These are phyloP conservation scores for Ormia ochracea DNA, from an alignment of 2,888 invertebrate genomes.

Conservation along the genomic window DNA sequence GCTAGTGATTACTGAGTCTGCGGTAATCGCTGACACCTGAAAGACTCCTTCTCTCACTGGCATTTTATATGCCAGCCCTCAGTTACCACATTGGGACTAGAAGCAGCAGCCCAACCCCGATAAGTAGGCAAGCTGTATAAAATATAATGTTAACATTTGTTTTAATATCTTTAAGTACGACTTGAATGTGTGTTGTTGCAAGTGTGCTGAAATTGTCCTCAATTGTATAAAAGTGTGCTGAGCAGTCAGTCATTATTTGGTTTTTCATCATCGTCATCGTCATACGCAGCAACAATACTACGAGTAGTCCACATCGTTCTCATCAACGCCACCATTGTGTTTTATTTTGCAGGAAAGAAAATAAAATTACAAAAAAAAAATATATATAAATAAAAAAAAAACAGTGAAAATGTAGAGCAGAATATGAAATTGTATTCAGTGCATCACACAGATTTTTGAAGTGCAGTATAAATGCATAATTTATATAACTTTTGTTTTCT, in stretches of 20 bases:
- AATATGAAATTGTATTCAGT: constrained; percentile 38
- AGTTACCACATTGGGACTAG: neutral
- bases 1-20: too few relatives aligned
- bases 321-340: constrained; percentile 43
- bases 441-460: constrained; percentile 39
- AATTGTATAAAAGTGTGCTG: constrained; percentile 42
- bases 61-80: neutral
- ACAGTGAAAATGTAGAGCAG: constrained; percentile 44
- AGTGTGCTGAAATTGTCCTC: constrained; percentile 55
- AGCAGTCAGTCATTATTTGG: constrained; percentile 26
- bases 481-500: constrained; percentile 60
- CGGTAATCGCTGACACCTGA: too few relatives aligned
- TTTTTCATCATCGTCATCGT: constrained; percentile 17
- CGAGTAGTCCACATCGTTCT: constrained; percentile 35
- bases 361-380: too few relatives aligned
- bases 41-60: too few relatives aligned
- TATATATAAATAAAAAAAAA: neutral
- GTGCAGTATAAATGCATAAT: constrained; percentile 61
- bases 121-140: constrained; percentile 11
- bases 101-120: constrained; percentile 17
- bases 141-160: constrained; percentile 58
- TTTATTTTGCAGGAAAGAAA: constrained; percentile 5
- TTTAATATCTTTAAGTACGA: constrained; percentile 39
- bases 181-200: constrained; percentile 12
- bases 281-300: constrained; percentile 16